A percentile compares a stretch with the other conserved stretches of the same genome.
These are phyloP conservation scores for Sinohyriopsis cumingii DNA, from an alignment of 2,888 invertebrate genomes.

Conservation along the genomic window DNA sequence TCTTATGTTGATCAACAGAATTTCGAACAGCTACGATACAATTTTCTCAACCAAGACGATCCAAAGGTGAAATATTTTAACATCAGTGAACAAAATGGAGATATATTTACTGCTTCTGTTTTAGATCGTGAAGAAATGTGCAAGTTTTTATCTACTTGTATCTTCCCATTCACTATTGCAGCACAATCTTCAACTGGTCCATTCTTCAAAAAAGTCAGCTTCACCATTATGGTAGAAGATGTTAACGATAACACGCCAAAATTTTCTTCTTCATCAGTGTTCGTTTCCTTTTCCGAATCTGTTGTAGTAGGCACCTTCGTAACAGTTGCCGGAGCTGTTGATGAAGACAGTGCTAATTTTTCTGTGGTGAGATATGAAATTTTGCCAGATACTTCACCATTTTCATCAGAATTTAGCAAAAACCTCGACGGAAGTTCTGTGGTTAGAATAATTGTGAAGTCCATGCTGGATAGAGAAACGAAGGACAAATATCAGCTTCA, in stretches of 20 bases:
- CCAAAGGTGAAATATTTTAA: constrained; percentile 43
- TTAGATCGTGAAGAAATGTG: constrained; percentile 59
- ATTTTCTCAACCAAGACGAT: constrained; percentile 47
- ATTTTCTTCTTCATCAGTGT: constrained; percentile 44
- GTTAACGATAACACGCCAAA: constrained; percentile 65
- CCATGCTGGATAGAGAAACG: constrained; percentile 54
- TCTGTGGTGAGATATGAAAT: constrained; percentile 56
- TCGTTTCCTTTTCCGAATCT: constrained; percentile 52
- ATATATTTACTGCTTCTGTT: constrained; percentile 39
- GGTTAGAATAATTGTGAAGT: constrained; percentile 50
- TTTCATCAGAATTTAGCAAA: constrained; percentile 43
- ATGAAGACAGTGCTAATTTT: constrained; percentile 52
- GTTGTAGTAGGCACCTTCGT: constrained; percentile 43
- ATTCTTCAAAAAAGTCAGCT: constrained; percentile 56
- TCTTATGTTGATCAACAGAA: constrained; percentile 36
- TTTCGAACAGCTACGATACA: constrained; percentile 45
- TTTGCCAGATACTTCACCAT: constrained; percentile 47
- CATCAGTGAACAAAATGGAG: constrained; percentile 49
- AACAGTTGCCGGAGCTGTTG: constrained; percentile 51
- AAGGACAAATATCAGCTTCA: constrained; percentile 48
- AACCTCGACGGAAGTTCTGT: constrained; percentile 52
- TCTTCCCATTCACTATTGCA: constrained; percentile 48
- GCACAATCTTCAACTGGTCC: constrained; percentile 53
- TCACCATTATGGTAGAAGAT: constrained; percentile 61
- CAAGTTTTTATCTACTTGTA: constrained; percentile 41